A percentile compares a stretch with the other conserved stretches of the same genome.
Conservation (phyloP, 2,888 invertebrate genomes). For the Athetis lepigone region DNA sequence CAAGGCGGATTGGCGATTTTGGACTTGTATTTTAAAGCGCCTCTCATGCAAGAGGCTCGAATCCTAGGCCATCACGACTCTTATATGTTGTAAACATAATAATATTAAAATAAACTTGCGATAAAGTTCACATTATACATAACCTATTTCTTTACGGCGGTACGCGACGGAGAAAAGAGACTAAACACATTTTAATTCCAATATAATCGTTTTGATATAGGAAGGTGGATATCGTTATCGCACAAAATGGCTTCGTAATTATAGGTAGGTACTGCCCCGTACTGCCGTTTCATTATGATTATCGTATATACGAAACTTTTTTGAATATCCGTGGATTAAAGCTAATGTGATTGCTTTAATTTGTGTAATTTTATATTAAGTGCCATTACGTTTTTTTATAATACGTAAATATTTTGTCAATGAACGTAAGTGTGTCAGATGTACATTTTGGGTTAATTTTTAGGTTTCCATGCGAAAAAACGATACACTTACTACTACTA, state of each 20-base stretch:
- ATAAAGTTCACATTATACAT: not conserved
- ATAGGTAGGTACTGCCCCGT: conserved; percentile 16
- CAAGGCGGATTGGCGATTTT: no score
- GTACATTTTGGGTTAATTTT: not conserved
- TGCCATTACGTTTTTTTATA: not conserved
- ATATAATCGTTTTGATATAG: conserved; percentile 38
- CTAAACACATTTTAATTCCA: conserved; percentile 43
- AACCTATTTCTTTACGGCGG: not conserved
- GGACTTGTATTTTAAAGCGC: no score
- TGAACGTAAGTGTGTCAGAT: not conserved
- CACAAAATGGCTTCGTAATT: conserved; percentile 39
- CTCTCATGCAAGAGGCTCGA: no score
- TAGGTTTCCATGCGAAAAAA: no score
- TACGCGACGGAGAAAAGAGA: conserved; percentile 3
- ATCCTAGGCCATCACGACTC: no score
- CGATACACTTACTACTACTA: no score
- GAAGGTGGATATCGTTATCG: not conserved
- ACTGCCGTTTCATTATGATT: conserved; percentile 23
- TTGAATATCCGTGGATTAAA: conserved; percentile 15
- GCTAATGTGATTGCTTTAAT: conserved; percentile 27
- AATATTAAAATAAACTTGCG: not conserved
- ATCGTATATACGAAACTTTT: conserved; percentile 2
- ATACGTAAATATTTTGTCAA: not conserved
- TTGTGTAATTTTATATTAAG: conserved; percentile 1
- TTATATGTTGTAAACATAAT: no score